Evolutionary conservation across 2,797 vertebrate species (phyloP), one percentile per base, ranked within the genome.

Genomic region (Eurystomus glaucurus): DNA sequence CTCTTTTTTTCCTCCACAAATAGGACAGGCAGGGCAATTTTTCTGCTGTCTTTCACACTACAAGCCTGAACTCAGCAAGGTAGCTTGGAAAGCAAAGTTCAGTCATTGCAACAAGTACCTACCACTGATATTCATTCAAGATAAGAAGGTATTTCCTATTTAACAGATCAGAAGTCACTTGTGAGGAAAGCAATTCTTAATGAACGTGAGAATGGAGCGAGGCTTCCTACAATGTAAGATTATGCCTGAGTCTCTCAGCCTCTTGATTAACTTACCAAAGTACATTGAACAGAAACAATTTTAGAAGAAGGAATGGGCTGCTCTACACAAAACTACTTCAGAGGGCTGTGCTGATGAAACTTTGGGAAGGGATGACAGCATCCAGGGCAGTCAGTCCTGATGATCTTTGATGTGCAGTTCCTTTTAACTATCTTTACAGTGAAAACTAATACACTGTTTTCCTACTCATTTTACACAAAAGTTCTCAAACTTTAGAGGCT

Each of bases 361-460:
- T 3, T 10, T 15, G 28, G 41, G 28, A 86, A 91, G 11, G 19
- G 28, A 80, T 23, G 19, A 77, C 8, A 57, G 25, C 19, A 77
- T 21, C 35, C 54, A 25, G 5, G 13, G 39, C 26, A 62, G 19
- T 45, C 62, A 61, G 26, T 9, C 16, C 28, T n/a, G 4, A 26
- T 19, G 18, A 57, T 46, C 35, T 43, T 21, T 0, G 0, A 35
- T 8, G 5, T 9, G 8, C 16, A 70, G 9, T 16, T 52, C 52
- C 22, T 46, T 66, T 43, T 55, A 16, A 69, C 21, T 37, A 13
- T 10, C 29, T 46, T 58, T 41, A 64, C 66, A 61, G 37, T 5
- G 5, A 31, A 61, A 75, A 51, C 15, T 41, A 69, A 41, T 14
- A 43, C 46, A n/a, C 31, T 50, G 1, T 17, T 64, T 71, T 71